These are phyloP conservation scores for Bimastos eiseni DNA, from an alignment of 2,888 invertebrate species.

Conservation along the genomic window DNA sequence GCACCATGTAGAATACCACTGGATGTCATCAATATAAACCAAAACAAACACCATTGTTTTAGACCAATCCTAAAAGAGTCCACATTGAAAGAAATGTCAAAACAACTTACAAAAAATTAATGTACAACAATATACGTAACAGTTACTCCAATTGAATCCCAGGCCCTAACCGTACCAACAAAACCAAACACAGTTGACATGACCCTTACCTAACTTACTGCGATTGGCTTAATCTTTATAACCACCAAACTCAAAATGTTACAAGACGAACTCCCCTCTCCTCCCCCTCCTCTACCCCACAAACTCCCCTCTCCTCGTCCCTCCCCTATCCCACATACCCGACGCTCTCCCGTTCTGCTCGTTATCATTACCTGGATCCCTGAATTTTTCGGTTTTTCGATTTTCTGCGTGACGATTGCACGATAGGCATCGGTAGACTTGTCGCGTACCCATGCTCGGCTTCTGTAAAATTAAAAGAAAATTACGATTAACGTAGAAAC, in stretches of 20 bases:
- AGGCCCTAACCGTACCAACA: not conserved
- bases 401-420: constrained; percentile 13
- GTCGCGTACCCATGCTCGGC: constrained; percentile 13
- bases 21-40: not conserved
- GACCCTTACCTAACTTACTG: not conserved
- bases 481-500: not conserved
- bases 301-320: too few species aligned
- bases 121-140: too few species aligned
- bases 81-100: not conserved
- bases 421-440: constrained; percentile 13
- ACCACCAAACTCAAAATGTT: not conserved
- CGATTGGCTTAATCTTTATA: not conserved
- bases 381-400: constrained; percentile 13
- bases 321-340: too few species aligned
- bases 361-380: not conserved
- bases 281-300: too few species aligned
- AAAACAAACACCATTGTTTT: not conserved
- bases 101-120: not conserved
- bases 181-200: not conserved
- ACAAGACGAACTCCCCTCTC: not conserved
- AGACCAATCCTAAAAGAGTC: not conserved
- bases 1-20: not conserved
- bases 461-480: not conserved
- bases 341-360: not conserved
- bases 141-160: not conserved